These are phyloP conservation scores for Otis tarda DNA, from an alignment of 2,113 vertebrate species.

Conservation along the genomic window DNA sequence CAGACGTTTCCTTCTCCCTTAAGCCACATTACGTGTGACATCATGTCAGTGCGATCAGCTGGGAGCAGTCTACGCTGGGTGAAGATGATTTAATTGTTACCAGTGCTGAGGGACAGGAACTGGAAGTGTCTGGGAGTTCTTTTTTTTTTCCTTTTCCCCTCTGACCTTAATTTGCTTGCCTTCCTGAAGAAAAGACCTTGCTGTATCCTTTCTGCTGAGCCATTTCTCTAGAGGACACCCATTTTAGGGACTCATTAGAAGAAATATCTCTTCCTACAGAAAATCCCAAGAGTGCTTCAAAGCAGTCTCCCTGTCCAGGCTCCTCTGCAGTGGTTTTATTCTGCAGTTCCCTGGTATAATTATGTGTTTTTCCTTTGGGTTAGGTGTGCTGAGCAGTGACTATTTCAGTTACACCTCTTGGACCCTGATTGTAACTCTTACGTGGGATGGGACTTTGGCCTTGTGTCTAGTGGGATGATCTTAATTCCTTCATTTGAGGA, in stretches of 20 bases:
- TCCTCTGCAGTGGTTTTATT: neutral
- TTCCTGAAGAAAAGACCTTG: neutral
- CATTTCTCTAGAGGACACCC: neutral
- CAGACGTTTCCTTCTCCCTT: neutral
- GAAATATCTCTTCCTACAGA: neutral
- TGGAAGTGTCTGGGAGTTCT: neutral
- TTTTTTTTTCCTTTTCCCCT: neutral
- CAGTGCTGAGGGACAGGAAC: neutral
- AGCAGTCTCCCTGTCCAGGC: neutral
- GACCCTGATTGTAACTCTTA: neutral
- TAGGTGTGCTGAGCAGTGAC: neutral
- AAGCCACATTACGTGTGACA: neutral
- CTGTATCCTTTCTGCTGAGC: neutral
- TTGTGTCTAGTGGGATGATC: neutral
- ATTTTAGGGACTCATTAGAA: neutral
- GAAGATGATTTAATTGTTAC: neutral
- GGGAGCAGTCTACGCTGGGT: rapidly evolving
- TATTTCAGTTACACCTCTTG: neutral
- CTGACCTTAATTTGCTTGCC: neutral
- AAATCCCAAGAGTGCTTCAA: slow-evolving; percentile 2
- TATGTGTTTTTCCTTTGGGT: neutral
- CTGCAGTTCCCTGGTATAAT: neutral
- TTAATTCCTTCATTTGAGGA: neutral
- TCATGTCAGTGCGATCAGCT: neutral
- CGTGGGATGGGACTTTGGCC: neutral